Percentiles rank a stretch among this genome's conserved stretches.
Conservation (phyloP, 2,797 vertebrate species). For the Vespertilio murinus region DNA sequence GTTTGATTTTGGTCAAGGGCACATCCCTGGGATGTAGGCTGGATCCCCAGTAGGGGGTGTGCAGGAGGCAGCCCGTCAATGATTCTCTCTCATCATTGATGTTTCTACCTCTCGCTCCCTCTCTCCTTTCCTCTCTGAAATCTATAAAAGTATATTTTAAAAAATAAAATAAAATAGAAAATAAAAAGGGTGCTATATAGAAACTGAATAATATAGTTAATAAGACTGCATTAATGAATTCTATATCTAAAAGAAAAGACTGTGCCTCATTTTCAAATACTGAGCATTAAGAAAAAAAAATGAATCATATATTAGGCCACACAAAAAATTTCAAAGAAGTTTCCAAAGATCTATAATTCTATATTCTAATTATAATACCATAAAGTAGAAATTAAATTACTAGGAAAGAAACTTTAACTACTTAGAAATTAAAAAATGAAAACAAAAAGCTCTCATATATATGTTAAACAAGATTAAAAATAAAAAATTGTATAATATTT, state of each 20-base stretch:
- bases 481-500: not conserved
- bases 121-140: too few relatives aligned
- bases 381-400: not conserved
- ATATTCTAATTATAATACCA: not conserved
- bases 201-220: slow-evolving; percentile 2
- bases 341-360: not conserved
- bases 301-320: not conserved
- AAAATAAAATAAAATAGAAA: not conserved
- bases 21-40: too few relatives aligned
- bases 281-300: not conserved
- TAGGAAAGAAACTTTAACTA: not conserved
- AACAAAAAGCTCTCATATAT: not conserved
- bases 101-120: too few relatives aligned
- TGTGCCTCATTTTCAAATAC: not conserved
- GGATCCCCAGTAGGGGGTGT: too few relatives aligned
- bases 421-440: slow-evolving; percentile 11
- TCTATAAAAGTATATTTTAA: not conserved
- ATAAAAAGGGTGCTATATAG: not conserved
- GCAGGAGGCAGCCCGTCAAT: too few relatives aligned
- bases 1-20: too few relatives aligned
- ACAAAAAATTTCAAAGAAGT: not conserved
- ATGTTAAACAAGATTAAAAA: not conserved
- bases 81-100: too few relatives aligned
- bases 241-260: slow-evolving; percentile 9
- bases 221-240: not conserved